Base-by-base conservation (phyloP, 2,888 invertebrate genomes). In the Heliconius hortense region DNA sequence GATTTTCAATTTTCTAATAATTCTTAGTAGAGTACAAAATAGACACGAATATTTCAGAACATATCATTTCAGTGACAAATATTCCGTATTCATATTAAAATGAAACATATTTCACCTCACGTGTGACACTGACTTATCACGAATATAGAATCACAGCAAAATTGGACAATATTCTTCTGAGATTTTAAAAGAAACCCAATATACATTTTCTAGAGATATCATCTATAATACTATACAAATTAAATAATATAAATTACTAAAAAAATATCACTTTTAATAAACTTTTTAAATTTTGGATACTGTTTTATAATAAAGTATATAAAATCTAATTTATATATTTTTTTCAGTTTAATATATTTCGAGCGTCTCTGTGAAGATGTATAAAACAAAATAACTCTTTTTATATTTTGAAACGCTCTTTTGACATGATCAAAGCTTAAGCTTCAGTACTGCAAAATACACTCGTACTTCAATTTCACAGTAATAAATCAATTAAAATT, bases 91-190 rank as follows among this genome's bases (percentile, higher is more conserved):
- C 56, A n/a, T 56, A n/a, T 56, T 56, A 56, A 56, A 56, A 56
- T 56, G 56, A 8, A 56, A 56, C n/a, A n/a, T 56, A 56, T 56
- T 56, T 56, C 56, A 56, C n/a, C n/a, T 56, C 56, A 56, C 56
- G 56, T 56, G 11, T 56, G 56, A 56, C 56, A 56, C 21, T 10
- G 56, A 56, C 21, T 56, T 21, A 10, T n/a, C 21, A 21, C 21
- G 53, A 53, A 53, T 53, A 43, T 21, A 53, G 53, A 21, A 53
- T 56, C 11, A 56, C n/a, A 56, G 56, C 4, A 56, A 56, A n/a
- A 56, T 56, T 56, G 11, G 3, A 31, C 63, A 63, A 63, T 31
- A 31, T 63, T 63, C 63, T 31, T 21, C 63, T 63, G 62, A 62
- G 8, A 8, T 48, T 63, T 63, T 18, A 4, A 63, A 63, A 63